These are phyloP conservation scores for Margarornis squamiger DNA, from an alignment of 2,797 vertebrate species.

Conservation along the genomic window DNA sequence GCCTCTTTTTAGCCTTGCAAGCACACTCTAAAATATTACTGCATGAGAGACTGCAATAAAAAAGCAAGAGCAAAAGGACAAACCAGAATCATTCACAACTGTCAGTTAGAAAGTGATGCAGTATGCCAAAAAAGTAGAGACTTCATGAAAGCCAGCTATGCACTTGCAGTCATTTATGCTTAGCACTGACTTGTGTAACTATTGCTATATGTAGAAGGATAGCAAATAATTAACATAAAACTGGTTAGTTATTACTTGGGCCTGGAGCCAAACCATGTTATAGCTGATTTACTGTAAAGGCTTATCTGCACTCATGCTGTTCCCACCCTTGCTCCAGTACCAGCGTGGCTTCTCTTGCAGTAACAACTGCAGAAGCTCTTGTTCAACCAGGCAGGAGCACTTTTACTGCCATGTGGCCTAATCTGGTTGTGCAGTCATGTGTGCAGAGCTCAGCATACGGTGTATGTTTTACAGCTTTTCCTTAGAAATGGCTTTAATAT, in stretches of 20 bases:
- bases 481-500: conserved; percentile 21
- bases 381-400: background rate
- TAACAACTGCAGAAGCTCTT: background rate
- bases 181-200: background rate
- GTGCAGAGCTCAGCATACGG: background rate
- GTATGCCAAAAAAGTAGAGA: background rate
- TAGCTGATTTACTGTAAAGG: conserved; percentile 19
- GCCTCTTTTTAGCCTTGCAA: background rate
- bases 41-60: background rate
- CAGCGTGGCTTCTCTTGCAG: background rate
- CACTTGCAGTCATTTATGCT: background rate
- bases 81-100: background rate
- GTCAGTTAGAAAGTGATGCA: background rate
- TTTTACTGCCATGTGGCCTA: conserved; percentile 28
- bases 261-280: conserved; percentile 16
- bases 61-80: background rate
- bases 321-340: background rate
- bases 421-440: conserved; percentile 20
- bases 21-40: background rate
- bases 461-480: conserved; percentile 31
- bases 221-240: conserved; percentile 65
- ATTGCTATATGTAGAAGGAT: background rate
- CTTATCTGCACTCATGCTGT: background rate
- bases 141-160: background rate
- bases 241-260: conserved; percentile 44